Base-by-base conservation (phyloP, 2,888 invertebrate species). In the Mesoligia furuncula region DNA sequence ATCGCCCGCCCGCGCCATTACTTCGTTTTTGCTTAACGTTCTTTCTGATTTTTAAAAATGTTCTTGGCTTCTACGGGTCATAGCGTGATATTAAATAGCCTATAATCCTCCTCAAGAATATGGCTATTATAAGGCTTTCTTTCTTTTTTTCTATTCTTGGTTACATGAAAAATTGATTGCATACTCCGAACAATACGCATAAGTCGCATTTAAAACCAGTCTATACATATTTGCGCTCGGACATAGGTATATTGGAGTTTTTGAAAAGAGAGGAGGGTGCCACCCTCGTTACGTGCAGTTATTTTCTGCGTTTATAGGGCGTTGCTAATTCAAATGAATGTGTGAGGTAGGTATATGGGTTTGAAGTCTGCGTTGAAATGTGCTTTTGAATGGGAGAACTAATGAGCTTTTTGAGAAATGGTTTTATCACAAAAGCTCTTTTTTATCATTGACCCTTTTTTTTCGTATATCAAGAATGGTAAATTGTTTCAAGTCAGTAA, bases 261-360 rank as follows among this genome's bases (percentile, higher is more conserved):
- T 85, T 84, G 75, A 75, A 84, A 82, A 68, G 79, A 76, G 75
- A 75, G 84, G 82, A 88, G 95, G 95, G 95, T 92, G 92, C 81
- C 91, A 93, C 94, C 95, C 95, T 93, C 83, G 91, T 90, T 92
- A 90, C 90, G 91, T 92, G 93, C 92, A 91, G 92, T 93, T 94
- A 94, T 92, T 94, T 91, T 92, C 90, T 91, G 91, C 91, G 87
- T 93, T 91, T 90, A 91, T 90, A 88, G 87, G 89, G 92, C 92
- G 91, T 92, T 87, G 90, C 92, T 91, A 93, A 94, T 94, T 90
- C 90, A 86, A 84, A 86, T 86, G 86, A 88, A 88, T 89, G 85
- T 84, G 69, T 39, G 71, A 73, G 79, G 57, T 75, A 61, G 54
- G 73, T 69, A 69, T 71, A 74, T 75, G 71, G 54, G 45, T 73